Percentiles rank a stretch among this genome's conserved stretches.
phyloP scores from a whole-genome alignment of 37 sponge, comb jelly and placozoan species.

The Hexactinellida sp. region DNA sequence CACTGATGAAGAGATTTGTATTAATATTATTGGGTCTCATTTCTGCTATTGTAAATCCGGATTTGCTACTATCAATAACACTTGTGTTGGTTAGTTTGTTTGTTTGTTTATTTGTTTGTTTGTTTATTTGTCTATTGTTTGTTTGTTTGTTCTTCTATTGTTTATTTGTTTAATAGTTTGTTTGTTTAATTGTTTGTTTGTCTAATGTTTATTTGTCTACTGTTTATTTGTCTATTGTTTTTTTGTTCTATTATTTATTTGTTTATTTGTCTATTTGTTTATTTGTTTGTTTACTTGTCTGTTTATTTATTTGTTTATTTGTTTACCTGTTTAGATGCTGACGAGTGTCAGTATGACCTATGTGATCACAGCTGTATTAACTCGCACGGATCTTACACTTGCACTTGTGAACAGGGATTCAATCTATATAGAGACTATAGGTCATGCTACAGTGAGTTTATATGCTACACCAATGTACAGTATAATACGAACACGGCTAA shows the following conservation, averaged over 20 bases:
- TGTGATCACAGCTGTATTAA: background rate
- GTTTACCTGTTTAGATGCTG: background rate
- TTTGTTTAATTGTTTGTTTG: background rate
- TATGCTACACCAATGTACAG: no score
- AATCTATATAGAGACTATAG: background rate
- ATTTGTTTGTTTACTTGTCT: background rate
- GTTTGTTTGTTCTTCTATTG: background rate
- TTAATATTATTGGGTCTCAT: background rate
- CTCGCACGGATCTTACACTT: background rate
- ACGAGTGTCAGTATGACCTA: background rate
- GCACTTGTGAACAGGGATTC: background rate
- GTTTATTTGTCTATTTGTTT: background rate
- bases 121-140: background rate
- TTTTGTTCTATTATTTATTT: background rate
- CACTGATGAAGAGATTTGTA: background rate
- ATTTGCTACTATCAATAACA: background rate
- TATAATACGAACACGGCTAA: no score
- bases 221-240: background rate
- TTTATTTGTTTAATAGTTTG: no score
- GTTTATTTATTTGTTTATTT: background rate
- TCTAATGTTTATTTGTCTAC: background rate
- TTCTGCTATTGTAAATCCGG: background rate
- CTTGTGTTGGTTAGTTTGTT: conserved; percentile 1
- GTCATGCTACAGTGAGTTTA: background rate
- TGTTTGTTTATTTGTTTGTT: background rate